Evolutionary conservation across 2,888 invertebrate genomes (phyloP).

Genomic region (Lathronympha strigana): DNA sequence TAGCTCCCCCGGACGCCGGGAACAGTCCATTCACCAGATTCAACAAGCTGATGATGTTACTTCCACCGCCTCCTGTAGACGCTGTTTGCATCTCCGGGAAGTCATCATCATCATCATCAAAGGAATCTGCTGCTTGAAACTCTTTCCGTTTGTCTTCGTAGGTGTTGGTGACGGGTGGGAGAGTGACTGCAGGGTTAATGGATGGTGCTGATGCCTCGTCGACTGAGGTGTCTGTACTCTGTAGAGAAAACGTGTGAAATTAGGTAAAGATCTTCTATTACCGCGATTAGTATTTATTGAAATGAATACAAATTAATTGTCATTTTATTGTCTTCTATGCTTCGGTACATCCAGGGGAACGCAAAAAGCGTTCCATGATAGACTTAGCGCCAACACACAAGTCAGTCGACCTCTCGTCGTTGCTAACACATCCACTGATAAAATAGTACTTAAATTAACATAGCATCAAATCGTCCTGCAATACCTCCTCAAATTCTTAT

Average conservation of each 20-base stretch:
- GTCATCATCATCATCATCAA: constrained; percentile 59
- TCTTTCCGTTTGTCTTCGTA: constrained; percentile 33
- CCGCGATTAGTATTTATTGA: no score
- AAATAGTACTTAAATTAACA: background rate
- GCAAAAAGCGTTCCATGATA: no score
- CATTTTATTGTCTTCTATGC: no score
- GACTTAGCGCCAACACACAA: no score
- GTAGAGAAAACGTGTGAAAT: background rate
- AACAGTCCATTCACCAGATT: constrained; percentile 64
- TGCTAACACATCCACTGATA: no score
- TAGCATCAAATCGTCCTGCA: background rate
- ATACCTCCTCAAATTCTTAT: background rate
- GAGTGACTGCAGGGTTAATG: constrained; percentile 26
- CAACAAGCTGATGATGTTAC: constrained; percentile 68
- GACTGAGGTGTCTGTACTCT: constrained; percentile 15
- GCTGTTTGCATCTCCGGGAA: constrained; percentile 50
- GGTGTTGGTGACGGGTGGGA: constrained; percentile 19
- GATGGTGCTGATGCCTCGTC: constrained; percentile 17
- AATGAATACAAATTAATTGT: no score
- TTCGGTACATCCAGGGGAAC: no score
- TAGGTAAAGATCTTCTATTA: background rate
- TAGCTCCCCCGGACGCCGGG: constrained; percentile 59
- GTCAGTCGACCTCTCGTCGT: no score
- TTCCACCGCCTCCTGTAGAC: constrained; percentile 58
- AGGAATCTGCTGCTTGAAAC: constrained; percentile 23